These are phyloP conservation scores for Cynodonichthys magdalenae DNA, from an alignment of 2,797 vertebrate genomes.

Conservation along the genomic window DNA sequence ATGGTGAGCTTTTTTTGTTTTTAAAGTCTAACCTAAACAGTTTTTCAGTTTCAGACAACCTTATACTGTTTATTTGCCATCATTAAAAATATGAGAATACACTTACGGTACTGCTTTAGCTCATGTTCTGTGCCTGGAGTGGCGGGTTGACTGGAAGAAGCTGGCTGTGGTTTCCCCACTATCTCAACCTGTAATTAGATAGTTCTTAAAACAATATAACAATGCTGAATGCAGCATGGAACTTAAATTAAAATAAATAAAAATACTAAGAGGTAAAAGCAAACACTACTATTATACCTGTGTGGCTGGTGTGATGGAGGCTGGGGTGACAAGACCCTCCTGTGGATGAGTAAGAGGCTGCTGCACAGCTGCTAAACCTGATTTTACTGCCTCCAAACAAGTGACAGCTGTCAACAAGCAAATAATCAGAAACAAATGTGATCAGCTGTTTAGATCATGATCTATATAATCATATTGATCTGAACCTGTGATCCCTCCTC, in stretches of 20 bases:
- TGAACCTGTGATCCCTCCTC: constrained; percentile 73
- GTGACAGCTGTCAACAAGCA: constrained; percentile 37
- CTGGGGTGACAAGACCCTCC: constrained; percentile 57
- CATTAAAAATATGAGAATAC: neutral
- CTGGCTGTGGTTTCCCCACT: constrained; percentile 82
- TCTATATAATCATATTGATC: neutral
- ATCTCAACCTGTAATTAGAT: constrained; percentile 71
- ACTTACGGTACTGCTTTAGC: constrained; percentile 83
- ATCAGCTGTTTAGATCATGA: neutral
- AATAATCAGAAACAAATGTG: neutral
- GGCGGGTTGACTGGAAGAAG: constrained; percentile 71
- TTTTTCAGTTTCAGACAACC: neutral
- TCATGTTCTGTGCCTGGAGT: constrained; percentile 80
- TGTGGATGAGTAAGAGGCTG: constrained; percentile 62
- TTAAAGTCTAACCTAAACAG: neutral
- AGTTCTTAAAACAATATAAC: neutral
- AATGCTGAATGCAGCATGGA: neutral
- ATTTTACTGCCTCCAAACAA: constrained; percentile 71
- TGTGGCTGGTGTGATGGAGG: constrained; percentile 53
- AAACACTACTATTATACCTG: constrained; percentile 62
- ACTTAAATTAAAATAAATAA: too few species aligned
- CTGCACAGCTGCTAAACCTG: constrained; percentile 69
- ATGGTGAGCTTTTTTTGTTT: neutral
- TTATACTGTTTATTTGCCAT: neutral
- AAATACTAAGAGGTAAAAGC: neutral